Conservation (phyloP, 2,113 vertebrate species). For the Eleginops maclovinus region DNA sequence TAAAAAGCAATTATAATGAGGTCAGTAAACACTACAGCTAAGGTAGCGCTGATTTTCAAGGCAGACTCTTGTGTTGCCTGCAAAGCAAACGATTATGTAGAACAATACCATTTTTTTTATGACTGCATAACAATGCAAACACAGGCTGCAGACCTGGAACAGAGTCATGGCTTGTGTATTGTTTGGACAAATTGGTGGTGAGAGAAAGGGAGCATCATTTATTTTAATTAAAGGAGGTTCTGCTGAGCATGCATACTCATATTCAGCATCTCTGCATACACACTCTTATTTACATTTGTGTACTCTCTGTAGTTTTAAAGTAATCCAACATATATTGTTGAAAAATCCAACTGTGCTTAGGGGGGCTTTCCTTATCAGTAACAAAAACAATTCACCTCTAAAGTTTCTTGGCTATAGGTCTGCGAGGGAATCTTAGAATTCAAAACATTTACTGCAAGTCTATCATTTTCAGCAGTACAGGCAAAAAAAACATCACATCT, state of each 20-base stretch:
- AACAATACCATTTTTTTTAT: constrained; percentile 2
- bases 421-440: neutral
- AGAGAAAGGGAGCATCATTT: neutral
- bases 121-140: constrained; percentile 9
- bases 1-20: constrained; percentile 16
- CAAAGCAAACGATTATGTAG: neutral
- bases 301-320: neutral
- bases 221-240: constrained; percentile 1
- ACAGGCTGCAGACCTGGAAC: constrained; percentile 12
- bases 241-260: constrained; percentile 22
- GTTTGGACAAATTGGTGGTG: neutral
- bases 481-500: neutral
- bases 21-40: neutral
- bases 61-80: neutral
- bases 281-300: constrained; percentile 25
- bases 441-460: neutral
- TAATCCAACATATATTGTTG: neutral
- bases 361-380: constrained; percentile 4
- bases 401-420: neutral
- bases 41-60: neutral
- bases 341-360: constrained; percentile 1
- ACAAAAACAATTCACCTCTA: neutral
- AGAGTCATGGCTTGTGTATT: neutral
- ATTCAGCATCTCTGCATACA: constrained; percentile 6
- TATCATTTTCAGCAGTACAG: no score